Conservation (phyloP, 2,113 vertebrate genomes). For the Aptenodytes forsteri region DNA sequence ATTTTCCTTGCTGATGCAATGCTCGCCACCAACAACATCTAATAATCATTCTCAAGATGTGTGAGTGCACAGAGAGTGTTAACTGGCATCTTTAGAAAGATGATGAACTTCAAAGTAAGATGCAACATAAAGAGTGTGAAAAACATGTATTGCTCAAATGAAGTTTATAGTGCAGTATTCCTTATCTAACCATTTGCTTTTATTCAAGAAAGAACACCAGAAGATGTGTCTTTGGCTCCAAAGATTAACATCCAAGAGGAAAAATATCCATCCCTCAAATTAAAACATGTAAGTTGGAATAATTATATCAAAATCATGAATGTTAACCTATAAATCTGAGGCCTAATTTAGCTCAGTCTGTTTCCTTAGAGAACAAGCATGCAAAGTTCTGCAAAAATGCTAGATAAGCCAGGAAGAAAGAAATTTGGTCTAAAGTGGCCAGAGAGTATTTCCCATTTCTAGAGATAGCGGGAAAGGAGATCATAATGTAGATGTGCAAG, state of each 20-base stretch:
- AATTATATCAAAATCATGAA: neutral
- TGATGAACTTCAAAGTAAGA: neutral
- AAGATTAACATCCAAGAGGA: rapidly evolving
- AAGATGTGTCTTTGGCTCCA: neutral
- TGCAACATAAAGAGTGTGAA: neutral
- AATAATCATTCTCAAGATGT: neutral
- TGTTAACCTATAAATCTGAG: neutral
- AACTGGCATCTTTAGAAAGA: neutral
- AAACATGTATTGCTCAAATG: neutral
- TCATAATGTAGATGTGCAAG: neutral
- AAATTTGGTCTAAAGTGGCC: neutral
- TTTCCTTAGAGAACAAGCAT: neutral
- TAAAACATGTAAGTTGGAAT: neutral
- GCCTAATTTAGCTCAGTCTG: neutral
- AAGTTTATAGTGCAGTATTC: neutral
- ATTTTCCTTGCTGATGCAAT: neutral
- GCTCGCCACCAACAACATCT: neutral
- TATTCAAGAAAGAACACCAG: neutral
- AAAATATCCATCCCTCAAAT: neutral
- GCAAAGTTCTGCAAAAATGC: neutral
- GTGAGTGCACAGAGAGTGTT: neutral
- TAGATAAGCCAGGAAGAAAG: neutral
- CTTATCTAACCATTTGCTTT: neutral
- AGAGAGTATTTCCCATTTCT: neutral
- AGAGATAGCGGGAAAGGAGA: neutral